A percentile compares a stretch with the other conserved stretches of the same genome.
phyloP scores from a whole-genome alignment of 2,888 invertebrate species.

The Drosophila aldrichi region DNA sequence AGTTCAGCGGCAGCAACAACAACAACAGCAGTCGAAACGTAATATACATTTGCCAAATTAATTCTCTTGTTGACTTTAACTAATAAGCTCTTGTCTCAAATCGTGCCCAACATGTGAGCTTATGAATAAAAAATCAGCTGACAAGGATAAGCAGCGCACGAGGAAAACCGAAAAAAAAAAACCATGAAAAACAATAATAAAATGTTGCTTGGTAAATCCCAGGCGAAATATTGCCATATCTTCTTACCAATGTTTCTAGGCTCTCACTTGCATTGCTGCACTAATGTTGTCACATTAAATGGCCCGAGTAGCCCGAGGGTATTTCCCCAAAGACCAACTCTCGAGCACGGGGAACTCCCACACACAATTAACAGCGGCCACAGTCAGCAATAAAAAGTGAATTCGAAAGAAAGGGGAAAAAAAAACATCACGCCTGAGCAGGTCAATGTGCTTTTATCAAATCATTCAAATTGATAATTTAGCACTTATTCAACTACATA shows the following conservation, averaged over 20 bases:
- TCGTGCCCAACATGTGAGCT: constrained; percentile 10
- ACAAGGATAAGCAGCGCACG: constrained; percentile 1
- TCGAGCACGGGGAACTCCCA: constrained; percentile 25
- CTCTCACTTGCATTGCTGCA: constrained; percentile 14
- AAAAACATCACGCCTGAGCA: not conserved
- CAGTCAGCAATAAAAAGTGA: not conserved
- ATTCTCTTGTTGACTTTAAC: constrained; percentile 51
- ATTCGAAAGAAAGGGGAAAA: not conserved
- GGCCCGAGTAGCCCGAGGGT: constrained; percentile 10
- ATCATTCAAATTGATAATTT: constrained; percentile 1
- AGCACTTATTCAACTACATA: not conserved
- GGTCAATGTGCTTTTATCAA: constrained; percentile 5
- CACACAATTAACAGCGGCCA: not conserved
- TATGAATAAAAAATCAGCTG: constrained; percentile 14
- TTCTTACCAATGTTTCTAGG: not conserved
- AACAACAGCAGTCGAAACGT: constrained; percentile 20
- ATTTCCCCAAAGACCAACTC: constrained; percentile 19
- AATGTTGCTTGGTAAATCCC: constrained; percentile 10
- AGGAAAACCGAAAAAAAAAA: not conserved
- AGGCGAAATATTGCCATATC: not conserved
- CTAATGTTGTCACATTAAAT: constrained; percentile 11
- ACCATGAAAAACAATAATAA: not conserved
- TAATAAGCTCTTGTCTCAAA: constrained; percentile 56
- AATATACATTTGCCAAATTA: constrained; percentile 51
- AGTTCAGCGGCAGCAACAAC: constrained; percentile 44